These are phyloP conservation scores for Caenorhabditis latens DNA, from an alignment of 1,140 invertebrate species.

Conservation along the genomic window DNA sequence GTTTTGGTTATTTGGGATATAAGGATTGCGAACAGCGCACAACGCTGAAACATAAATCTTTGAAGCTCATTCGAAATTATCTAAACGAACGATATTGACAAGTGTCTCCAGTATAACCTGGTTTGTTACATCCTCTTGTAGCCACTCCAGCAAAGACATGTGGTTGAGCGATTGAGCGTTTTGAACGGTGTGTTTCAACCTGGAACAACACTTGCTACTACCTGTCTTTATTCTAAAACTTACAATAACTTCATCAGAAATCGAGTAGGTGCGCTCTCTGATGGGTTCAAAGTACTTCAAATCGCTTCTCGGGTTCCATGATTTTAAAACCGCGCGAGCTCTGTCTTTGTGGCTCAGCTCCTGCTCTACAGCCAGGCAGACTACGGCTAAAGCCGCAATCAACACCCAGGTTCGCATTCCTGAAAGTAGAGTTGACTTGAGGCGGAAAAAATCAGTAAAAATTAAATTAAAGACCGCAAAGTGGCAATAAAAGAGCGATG, in stretches of 20 bases:
- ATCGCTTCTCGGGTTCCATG: not conserved
- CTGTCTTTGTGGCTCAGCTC: conserved; percentile 23
- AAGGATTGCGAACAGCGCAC: conserved; percentile 35
- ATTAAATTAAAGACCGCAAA: not conserved
- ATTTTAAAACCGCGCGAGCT: not conserved
- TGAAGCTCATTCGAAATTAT: not conserved
- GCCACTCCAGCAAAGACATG: conserved; percentile 21
- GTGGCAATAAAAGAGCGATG: not conserved
- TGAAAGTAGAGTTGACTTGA: not conserved
- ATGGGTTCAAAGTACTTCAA: not conserved
- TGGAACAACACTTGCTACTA: not conserved
- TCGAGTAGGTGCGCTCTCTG: not conserved
- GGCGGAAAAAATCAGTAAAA: not conserved
- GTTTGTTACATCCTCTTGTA: conserved; percentile 55
- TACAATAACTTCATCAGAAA: not conserved
- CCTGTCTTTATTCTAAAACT: not conserved
- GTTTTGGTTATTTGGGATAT: conserved; percentile 41
- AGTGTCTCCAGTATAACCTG: conserved; percentile 63
- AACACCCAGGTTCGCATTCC: conserved; percentile 40
- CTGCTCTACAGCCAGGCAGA: conserved; percentile 21
- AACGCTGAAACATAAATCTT: conserved; percentile 52
- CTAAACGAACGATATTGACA: conserved; percentile 56
- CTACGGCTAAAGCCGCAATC: conserved; percentile 24
- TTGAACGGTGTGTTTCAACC: conserved; percentile 8
- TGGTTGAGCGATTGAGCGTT: conserved; percentile 15